Percentiles rank a stretch among this genome's conserved stretches.
Evolutionary conservation across 2,113 vertebrate species (phyloP).

Genomic region (Sphyrna mokarran): DNA sequence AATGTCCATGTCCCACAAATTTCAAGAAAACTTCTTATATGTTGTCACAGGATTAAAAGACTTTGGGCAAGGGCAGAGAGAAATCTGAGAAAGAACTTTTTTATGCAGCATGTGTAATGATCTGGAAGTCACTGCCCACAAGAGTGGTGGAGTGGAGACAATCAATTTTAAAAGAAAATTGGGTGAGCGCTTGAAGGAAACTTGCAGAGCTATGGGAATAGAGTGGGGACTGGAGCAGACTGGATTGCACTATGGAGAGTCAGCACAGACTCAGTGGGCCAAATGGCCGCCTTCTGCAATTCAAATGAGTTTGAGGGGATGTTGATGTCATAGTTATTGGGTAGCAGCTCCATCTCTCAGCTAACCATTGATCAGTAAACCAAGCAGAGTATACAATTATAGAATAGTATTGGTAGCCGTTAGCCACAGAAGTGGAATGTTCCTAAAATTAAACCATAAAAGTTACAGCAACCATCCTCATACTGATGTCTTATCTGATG

Average conservation of each 20-base stretch:
- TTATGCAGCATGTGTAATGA: neutral
- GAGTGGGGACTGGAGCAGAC: neutral
- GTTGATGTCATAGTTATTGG: neutral
- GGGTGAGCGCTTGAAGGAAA: neutral
- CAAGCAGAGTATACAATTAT: neutral
- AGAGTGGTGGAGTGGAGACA: neutral
- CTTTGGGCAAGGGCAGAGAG: neutral
- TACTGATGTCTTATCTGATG: neutral
- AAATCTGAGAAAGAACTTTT: neutral
- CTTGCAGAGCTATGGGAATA: neutral
- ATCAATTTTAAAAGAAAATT: neutral
- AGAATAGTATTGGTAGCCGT: too few relatives aligned
- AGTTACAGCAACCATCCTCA: neutral
- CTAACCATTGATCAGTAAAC: slow-evolving; percentile 18
- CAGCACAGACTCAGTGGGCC: neutral
- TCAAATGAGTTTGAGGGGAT: neutral
- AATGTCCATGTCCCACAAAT: too few relatives aligned
- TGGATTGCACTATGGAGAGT: neutral
- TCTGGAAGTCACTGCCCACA: neutral
- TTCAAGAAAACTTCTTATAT: too few relatives aligned
- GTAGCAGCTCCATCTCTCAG: neutral
- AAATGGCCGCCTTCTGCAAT: neutral
- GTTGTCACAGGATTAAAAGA: neutral
- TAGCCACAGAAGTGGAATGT: slow-evolving; percentile 12
- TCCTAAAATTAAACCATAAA: slow-evolving; percentile 27